These are phyloP conservation scores for Pogonognathellus flavescens DNA, from an alignment of 1,140 invertebrate genomes.

Conservation along the genomic window DNA sequence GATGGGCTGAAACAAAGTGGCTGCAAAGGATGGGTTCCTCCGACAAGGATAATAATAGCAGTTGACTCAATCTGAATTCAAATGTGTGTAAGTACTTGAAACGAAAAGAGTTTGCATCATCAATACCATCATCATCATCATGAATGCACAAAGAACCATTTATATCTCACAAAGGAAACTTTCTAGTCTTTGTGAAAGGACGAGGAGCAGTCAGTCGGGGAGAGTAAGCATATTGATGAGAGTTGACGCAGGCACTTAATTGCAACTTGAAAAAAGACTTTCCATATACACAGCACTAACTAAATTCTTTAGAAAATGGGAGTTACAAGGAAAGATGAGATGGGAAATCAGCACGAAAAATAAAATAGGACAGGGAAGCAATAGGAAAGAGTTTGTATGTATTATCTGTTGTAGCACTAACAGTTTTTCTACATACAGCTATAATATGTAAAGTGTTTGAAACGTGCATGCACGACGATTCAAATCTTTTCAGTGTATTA, in stretches of 20 bases:
- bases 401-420: background rate
- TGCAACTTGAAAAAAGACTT: background rate
- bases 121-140: background rate
- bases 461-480: background rate
- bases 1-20: constrained; percentile 46
- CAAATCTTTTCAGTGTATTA: background rate
- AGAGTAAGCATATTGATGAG: background rate
- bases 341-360: constrained; percentile 3
- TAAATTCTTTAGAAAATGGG: background rate
- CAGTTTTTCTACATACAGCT: background rate
- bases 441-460: constrained; percentile 22
- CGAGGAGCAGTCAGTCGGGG: background rate
- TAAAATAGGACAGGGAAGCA: constrained; percentile 30
- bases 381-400: constrained; percentile 38
- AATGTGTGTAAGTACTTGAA: background rate
- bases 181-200: background rate
- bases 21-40: constrained; percentile 40
- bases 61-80: constrained; percentile 42
- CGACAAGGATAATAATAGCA: constrained; percentile 37
- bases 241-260: constrained; percentile 20
- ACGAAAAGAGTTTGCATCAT: too few species aligned
- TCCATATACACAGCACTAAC: background rate
- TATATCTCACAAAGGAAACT: background rate
- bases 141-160: constrained; percentile 12
- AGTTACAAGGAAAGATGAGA: constrained; percentile 24